Percentiles rank a stretch among this genome's conserved stretches.
phyloP scores from a whole-genome alignment of 2,797 vertebrate species.

The Centroberyx gerrardi region DNA sequence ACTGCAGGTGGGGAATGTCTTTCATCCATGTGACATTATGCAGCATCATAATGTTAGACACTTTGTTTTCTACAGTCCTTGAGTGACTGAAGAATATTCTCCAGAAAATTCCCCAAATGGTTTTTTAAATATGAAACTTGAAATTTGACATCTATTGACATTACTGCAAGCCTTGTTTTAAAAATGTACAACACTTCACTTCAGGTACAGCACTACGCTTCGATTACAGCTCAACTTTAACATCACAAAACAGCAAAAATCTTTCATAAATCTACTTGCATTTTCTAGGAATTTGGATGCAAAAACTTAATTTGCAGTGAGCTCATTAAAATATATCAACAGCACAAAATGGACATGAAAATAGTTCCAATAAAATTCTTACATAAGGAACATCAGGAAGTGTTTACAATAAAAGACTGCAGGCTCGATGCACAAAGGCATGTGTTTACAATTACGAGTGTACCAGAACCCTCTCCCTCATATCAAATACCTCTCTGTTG shows the following conservation, averaged over 20 bases:
- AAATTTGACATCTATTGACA: no score
- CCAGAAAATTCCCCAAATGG: no score
- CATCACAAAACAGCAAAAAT: not conserved
- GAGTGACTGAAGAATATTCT: no score
- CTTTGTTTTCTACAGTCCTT: no score
- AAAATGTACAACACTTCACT: no score
- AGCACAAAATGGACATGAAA: slow-evolving; percentile 1
- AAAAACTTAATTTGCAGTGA: not conserved
- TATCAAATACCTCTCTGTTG: slow-evolving; percentile 13
- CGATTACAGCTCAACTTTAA: not conserved
- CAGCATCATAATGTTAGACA: not conserved
- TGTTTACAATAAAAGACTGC: slow-evolving; percentile 8
- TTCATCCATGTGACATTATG: not conserved
- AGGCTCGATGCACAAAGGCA: slow-evolving; percentile 12
- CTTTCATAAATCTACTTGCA: not conserved
- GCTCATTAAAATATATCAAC: not conserved
- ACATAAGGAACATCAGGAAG: slow-evolving; percentile 12
- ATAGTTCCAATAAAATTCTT: slow-evolving; percentile 1
- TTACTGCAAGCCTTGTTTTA: no score
- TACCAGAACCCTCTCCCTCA: slow-evolving; percentile 1
- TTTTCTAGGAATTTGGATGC: not conserved
- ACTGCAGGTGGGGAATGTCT: slow-evolving; percentile 1
- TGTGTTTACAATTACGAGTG: slow-evolving; percentile 28
- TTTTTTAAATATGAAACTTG: no score
- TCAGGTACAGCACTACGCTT: no score